A percentile compares a stretch with the other conserved stretches of the same genome.
These are phyloP conservation scores for Semicossyphus pulcher DNA, from an alignment of 2,113 vertebrate species.

Conservation along the genomic window DNA sequence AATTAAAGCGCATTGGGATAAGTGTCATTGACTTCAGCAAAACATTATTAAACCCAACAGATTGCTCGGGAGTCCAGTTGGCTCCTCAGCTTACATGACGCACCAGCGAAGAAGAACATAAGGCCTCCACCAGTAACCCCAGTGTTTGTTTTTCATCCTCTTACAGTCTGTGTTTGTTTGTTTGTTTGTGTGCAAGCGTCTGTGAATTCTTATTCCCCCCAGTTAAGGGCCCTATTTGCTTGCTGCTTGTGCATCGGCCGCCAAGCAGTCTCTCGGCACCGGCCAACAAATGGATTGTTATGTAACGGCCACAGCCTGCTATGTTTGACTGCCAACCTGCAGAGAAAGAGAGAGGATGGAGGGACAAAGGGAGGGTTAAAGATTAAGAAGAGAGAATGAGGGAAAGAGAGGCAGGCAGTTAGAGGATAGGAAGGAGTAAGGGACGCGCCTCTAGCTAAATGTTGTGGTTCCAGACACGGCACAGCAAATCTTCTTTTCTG, in stretches of 20 bases:
- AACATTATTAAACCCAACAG: constrained; percentile 46
- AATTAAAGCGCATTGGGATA: constrained; percentile 2
- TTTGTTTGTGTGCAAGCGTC: constrained; percentile 54
- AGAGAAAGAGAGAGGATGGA: constrained; percentile 30
- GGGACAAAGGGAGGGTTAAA: constrained; percentile 48
- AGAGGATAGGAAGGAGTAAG: constrained; percentile 36
- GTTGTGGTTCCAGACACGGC: constrained; percentile 65
- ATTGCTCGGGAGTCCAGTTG: constrained; percentile 48
- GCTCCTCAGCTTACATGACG: constrained; percentile 18
- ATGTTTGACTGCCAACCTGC: constrained; percentile 67
- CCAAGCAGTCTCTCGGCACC: constrained; percentile 33
- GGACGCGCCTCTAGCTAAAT: constrained; percentile 67
- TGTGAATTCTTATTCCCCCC: constrained; percentile 18
- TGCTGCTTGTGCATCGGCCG: constrained; percentile 36
- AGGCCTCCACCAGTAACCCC: constrained; percentile 26
- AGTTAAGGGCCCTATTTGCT: constrained; percentile 43
- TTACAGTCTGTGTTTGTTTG: constrained; percentile 56
- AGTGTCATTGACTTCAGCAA: constrained; percentile 11
- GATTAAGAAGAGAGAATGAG: constrained; percentile 21
- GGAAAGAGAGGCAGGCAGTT: constrained; percentile 35
- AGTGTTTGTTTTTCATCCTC: constrained; percentile 50
- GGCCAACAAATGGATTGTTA: constrained; percentile 67
- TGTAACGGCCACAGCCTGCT: constrained; percentile 57
- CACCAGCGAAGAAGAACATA: not conserved
- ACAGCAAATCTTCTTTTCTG: constrained; percentile 65